These are phyloP conservation scores for Scarus forsteni DNA, from an alignment of 2,797 vertebrate genomes.

Conservation along the genomic window DNA sequence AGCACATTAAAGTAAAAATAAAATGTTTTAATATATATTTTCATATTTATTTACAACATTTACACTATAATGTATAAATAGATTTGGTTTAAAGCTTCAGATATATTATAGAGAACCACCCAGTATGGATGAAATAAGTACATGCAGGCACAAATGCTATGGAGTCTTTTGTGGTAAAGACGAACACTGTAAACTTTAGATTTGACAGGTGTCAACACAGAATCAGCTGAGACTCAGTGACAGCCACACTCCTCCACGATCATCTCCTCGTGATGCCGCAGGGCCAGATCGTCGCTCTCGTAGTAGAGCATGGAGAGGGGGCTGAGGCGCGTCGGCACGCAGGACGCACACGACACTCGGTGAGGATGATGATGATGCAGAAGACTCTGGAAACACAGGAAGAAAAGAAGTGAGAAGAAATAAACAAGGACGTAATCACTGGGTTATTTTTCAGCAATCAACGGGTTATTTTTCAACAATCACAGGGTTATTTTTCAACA, in stretches of 20 bases:
- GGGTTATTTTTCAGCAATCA: background rate
- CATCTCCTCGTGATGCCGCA: constrained; percentile 94
- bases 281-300: constrained; percentile 84
- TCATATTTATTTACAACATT: constrained; percentile 79
- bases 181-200: background rate
- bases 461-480: too few species aligned
- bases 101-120: constrained; percentile 25
- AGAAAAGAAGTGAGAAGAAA: background rate
- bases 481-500: too few species aligned
- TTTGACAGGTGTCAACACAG: too few species aligned
- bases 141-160: background rate
- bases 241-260: constrained; percentile 93
- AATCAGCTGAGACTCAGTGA: constrained; percentile 82
- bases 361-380: constrained; percentile 88
- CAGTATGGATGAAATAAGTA: constrained; percentile 36
- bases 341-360: constrained; percentile 84
- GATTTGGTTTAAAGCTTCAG: constrained; percentile 33
- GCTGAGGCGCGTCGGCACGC: constrained; percentile 88
- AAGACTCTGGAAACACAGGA: constrained; percentile 84
- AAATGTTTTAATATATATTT: constrained; percentile 67
- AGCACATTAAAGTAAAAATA: constrained; percentile 60
- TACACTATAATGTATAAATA: constrained; percentile 74
- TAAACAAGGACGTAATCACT: background rate
- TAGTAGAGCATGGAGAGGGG: constrained; percentile 93
- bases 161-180: background rate